These are phyloP conservation scores for Drosophila recens DNA, from an alignment of 2,888 invertebrate species.

Conservation along the genomic window DNA sequence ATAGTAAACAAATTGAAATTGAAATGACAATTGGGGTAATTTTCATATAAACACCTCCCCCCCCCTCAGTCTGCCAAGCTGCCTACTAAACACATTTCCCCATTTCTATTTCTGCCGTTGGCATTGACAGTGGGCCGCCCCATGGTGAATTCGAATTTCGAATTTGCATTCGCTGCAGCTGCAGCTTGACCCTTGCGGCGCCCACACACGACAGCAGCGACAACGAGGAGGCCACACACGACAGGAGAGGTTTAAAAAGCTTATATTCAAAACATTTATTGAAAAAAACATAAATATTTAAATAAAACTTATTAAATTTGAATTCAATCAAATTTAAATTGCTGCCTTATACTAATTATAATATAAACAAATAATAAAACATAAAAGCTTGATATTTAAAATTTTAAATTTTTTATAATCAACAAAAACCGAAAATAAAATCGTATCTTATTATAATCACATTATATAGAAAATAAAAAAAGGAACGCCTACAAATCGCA, in stretches of 20 bases:
- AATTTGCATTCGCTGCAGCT: slow-evolving; percentile 20
- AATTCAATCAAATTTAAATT: too few species aligned
- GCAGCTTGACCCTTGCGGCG: slow-evolving; percentile 25
- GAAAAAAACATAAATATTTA: slow-evolving; percentile 8
- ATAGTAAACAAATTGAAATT: slow-evolving; percentile 8
- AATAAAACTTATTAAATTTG: not conserved
- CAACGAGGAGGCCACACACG: slow-evolving; percentile 24
- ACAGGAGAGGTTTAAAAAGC: slow-evolving; percentile 59
- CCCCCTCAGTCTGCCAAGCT: slow-evolving; percentile 17
- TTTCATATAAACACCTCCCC: slow-evolving; percentile 3
- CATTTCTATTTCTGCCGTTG: slow-evolving; percentile 41
- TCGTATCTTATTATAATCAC: slow-evolving; percentile 2
- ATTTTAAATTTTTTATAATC: not conserved
- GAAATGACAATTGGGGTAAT: slow-evolving; percentile 31
- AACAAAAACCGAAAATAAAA: slow-evolving; percentile 30
- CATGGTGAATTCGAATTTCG: slow-evolving; percentile 29
- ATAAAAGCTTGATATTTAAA: too few species aligned
- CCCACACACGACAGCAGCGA: slow-evolving; percentile 35
- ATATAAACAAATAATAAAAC: too few species aligned
- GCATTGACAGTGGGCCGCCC: slow-evolving; percentile 55
- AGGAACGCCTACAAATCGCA: slow-evolving; percentile 47
- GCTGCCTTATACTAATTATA: too few species aligned
- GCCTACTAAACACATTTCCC: slow-evolving; percentile 33
- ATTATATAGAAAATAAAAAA: not conserved
- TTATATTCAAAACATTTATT: slow-evolving; percentile 56